phyloP scores from a whole-genome alignment of 1,140 invertebrate species.

The Frieseomelitta varia region DNA sequence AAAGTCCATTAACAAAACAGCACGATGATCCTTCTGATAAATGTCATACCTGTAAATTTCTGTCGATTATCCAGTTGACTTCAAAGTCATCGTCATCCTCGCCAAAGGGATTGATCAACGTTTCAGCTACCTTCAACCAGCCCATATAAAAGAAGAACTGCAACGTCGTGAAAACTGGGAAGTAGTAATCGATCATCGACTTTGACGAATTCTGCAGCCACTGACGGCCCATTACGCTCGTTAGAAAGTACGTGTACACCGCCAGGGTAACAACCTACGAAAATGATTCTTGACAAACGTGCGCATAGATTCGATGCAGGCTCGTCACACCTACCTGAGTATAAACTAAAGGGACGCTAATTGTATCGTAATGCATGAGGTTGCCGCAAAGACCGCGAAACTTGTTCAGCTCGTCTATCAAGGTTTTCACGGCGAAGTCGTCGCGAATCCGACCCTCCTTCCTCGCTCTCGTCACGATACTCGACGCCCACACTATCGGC shows the following conservation, averaged over 20 bases:
- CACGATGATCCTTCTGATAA: not conserved
- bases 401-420: constrained; percentile 94
- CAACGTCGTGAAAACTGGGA: constrained; percentile 93
- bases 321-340: constrained; percentile 85
- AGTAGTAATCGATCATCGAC: constrained; percentile 88
- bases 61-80: constrained; percentile 93
- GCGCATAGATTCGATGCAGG: not conserved
- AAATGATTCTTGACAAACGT: constrained; percentile 64
- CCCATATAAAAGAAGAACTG: constrained; percentile 95
- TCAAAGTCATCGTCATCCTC: constrained; percentile 95
- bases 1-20: not conserved
- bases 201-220: constrained; percentile 84
- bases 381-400: constrained; percentile 92
- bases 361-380: constrained; percentile 93
- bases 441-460: constrained; percentile 96
- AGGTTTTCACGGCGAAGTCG: constrained; percentile 95
- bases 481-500: constrained; percentile 96
- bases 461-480: constrained; percentile 92
- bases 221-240: constrained; percentile 91
- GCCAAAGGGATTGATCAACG: constrained; percentile 93
- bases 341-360: constrained; percentile 96
- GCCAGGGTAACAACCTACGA: constrained; percentile 94
- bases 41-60: constrained; percentile 79
- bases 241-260: constrained; percentile 94
- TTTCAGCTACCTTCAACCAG: constrained; percentile 95